These are phyloP conservation scores for Psix sp. DNA, from an alignment of 1,140 invertebrate species.

Conservation along the genomic window DNA sequence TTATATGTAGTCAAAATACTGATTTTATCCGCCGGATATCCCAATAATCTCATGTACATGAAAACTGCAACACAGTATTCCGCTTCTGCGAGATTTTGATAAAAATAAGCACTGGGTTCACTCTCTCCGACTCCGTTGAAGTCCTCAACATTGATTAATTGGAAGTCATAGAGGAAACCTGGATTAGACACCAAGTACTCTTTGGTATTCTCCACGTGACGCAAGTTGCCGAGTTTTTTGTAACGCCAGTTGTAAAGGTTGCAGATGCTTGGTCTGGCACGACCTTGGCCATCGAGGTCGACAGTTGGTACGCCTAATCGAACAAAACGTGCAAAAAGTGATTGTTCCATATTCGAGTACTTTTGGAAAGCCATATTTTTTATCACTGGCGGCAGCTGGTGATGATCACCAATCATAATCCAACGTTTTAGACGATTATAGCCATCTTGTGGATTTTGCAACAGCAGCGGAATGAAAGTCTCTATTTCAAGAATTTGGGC, in stretches of 20 bases:
- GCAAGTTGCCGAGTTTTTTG: slow-evolving; percentile 94
- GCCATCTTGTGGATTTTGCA: slow-evolving; percentile 98
- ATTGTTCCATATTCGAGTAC: slow-evolving; percentile 99
- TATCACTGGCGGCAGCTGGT: slow-evolving; percentile 98
- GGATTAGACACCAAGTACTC: slow-evolving; percentile 95
- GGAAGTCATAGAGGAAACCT: slow-evolving; percentile 95
- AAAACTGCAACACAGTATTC: slow-evolving; percentile 98
- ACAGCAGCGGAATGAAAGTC: slow-evolving; percentile 97
- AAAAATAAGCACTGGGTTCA: slow-evolving; percentile 98
- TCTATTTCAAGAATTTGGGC: slow-evolving; percentile 99
- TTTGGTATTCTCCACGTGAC: slow-evolving; percentile 87
- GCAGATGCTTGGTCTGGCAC: slow-evolving; percentile 94
- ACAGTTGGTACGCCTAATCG: slow-evolving; percentile 97
- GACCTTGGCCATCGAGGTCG: slow-evolving; percentile 97
- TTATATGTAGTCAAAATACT: slow-evolving; percentile 99
- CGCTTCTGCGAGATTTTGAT: slow-evolving; percentile 98
- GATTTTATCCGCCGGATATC: slow-evolving; percentile 98
- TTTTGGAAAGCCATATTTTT: slow-evolving; percentile 99
- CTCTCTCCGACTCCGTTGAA: slow-evolving; percentile 98
- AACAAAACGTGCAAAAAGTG: slow-evolving; percentile 97
- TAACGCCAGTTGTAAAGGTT: slow-evolving; percentile 99
- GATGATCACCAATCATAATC: slow-evolving; percentile 99
- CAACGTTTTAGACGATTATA: slow-evolving; percentile 97
- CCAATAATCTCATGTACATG: slow-evolving; percentile 98
- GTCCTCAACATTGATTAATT: slow-evolving; percentile 97